Evolutionary conservation across 2,888 invertebrate species (phyloP).

Genomic region (Phlogophora meticulosa): DNA sequence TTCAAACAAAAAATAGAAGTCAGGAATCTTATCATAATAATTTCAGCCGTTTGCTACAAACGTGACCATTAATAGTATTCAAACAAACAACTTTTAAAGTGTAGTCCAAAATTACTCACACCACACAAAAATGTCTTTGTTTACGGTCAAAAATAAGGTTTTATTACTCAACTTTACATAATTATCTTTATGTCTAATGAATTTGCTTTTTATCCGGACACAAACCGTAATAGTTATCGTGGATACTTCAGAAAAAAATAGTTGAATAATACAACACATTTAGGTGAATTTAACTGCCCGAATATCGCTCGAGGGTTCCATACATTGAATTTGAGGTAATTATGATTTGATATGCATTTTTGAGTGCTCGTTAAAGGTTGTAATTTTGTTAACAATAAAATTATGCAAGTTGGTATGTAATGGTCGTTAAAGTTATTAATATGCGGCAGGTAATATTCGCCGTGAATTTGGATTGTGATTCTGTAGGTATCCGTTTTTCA

Average conservation of each 20-base stretch:
- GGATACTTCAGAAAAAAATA: slow-evolving; percentile 53
- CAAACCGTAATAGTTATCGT: slow-evolving; percentile 37
- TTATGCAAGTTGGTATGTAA: slow-evolving; percentile 37
- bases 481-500: too few relatives aligned
- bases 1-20: neutral
- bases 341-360: slow-evolving; percentile 51
- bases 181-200: slow-evolving; percentile 56
- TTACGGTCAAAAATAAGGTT: slow-evolving; percentile 39
- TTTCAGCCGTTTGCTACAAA: slow-evolving; percentile 27
- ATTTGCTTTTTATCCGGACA: slow-evolving; percentile 57
- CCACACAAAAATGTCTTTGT: slow-evolving; percentile 53
- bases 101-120: slow-evolving; percentile 24
- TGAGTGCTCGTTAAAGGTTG: slow-evolving; percentile 45
- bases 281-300: slow-evolving; percentile 41
- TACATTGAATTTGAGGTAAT: slow-evolving; percentile 57
- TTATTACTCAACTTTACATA: slow-evolving; percentile 41
- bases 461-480: neutral
- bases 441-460: neutral
- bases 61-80: slow-evolving; percentile 39
- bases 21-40: slow-evolving; percentile 37
- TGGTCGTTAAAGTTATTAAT: slow-evolving; percentile 3
- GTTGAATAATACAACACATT: slow-evolving; percentile 53
- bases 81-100: slow-evolving; percentile 28
- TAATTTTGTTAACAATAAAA: slow-evolving; percentile 50
- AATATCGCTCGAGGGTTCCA: slow-evolving; percentile 51